Percentiles rank a stretch among this genome's conserved stretches.
phyloP scores from a whole-genome alignment of 1,140 invertebrate species.

The Solenopsis fugax region DNA sequence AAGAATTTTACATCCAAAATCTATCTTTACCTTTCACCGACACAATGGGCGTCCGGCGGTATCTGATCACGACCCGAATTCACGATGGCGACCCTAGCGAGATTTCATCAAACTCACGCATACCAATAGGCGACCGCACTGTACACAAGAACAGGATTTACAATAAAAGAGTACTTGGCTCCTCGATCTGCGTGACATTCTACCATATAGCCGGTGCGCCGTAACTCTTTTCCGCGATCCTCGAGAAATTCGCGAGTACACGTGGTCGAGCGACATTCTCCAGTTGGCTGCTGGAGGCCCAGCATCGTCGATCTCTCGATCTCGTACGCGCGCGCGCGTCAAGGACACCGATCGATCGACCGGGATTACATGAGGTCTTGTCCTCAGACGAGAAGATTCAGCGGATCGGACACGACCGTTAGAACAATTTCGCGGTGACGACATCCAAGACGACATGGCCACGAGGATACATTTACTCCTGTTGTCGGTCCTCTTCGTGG shows the following conservation, averaged over 20 bases:
- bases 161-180: slow-evolving; percentile 33
- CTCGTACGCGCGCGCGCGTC: slow-evolving; percentile 12
- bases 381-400: slow-evolving; percentile 34
- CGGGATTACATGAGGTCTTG: slow-evolving; percentile 40
- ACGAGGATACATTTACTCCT: slow-evolving; percentile 45
- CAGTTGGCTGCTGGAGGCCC: slow-evolving; percentile 31
- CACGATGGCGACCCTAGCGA: slow-evolving; percentile 31
- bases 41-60: slow-evolving; percentile 7
- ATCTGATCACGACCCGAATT: slow-evolving; percentile 53
- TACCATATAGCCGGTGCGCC: slow-evolving; percentile 32
- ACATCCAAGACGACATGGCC: slow-evolving; percentile 60
- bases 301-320: slow-evolving; percentile 51
- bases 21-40: slow-evolving; percentile 48
- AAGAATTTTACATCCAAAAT: slow-evolving; percentile 11
- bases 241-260: slow-evolving; percentile 52
- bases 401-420: slow-evolving; percentile 20
- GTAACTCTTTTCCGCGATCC: slow-evolving; percentile 49
- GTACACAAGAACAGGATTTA: background rate
- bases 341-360: slow-evolving; percentile 38
- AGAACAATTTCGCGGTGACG: slow-evolving; percentile 22
- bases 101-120: slow-evolving; percentile 43
- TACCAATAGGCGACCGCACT: background rate
- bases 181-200: slow-evolving; percentile 39
- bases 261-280: slow-evolving; percentile 49
- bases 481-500: slow-evolving; percentile 50